Conservation (phyloP, 1,140 invertebrate species). For the Vanessa atalanta region DNA sequence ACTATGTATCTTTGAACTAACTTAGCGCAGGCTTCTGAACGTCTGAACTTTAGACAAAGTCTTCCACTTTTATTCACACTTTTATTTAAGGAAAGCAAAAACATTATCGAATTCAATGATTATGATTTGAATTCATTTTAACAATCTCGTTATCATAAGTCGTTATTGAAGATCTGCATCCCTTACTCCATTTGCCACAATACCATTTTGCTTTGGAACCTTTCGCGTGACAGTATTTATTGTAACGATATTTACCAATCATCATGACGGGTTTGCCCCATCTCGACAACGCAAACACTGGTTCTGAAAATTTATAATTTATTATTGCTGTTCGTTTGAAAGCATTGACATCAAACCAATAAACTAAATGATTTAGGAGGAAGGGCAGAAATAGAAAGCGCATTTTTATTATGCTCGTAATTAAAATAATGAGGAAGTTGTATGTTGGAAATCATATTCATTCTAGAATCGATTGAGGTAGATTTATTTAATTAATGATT, state of each 20-base stretch:
- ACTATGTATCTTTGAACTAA: too few relatives aligned
- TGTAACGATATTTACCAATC: conserved; percentile 46
- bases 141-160: conserved; percentile 47
- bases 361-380: too few relatives aligned
- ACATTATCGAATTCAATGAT: conserved; percentile 34
- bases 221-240: conserved; percentile 42
- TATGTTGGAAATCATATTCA: too few relatives aligned
- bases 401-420: too few relatives aligned
- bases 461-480: too few relatives aligned
- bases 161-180: conserved; percentile 51
- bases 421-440: too few relatives aligned
- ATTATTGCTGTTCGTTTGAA: not conserved
- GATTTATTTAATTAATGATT: too few relatives aligned
- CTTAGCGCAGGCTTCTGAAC: too few relatives aligned
- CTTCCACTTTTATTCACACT: not conserved
- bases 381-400: too few relatives aligned
- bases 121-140: conserved; percentile 45
- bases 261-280: conserved; percentile 50
- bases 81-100: not conserved
- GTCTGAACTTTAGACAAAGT: too few relatives aligned
- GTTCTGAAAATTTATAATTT: conserved; percentile 29
- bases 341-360: too few relatives aligned
- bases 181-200: conserved; percentile 46
- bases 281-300: conserved; percentile 41
- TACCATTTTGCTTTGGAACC: conserved; percentile 52